Conservation (phyloP, 2,113 vertebrate genomes). For the Asarcornis scutulata region DNA sequence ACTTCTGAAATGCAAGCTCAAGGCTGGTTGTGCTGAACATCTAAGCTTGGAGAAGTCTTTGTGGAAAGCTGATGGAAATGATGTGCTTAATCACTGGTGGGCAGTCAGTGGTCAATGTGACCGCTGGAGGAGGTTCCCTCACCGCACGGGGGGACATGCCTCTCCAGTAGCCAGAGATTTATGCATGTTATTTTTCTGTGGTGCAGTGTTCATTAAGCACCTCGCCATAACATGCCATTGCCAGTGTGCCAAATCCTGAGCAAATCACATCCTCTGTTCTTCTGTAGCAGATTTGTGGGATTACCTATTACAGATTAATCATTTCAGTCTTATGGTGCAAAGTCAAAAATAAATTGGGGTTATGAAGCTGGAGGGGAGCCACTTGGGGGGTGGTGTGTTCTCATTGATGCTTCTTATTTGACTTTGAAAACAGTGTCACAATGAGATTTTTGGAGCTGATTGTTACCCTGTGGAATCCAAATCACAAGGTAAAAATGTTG, state of each 20-base stretch:
- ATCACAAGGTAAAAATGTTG: constrained; percentile 42
- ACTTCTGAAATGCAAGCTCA: not conserved
- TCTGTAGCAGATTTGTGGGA: constrained; percentile 22
- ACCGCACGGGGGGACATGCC: rapidly evolving
- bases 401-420: constrained; percentile 39
- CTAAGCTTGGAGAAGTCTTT: not conserved
- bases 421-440: constrained; percentile 64
- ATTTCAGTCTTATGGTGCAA: constrained; percentile 36
- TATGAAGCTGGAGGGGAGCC: constrained; percentile 40
- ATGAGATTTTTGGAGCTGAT: constrained; percentile 53
- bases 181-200: not conserved
- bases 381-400: constrained; percentile 23
- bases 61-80: not conserved
- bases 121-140: not conserved
- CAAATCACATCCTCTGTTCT: constrained; percentile 38
- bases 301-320: constrained; percentile 57
- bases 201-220: not conserved
- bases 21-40: not conserved
- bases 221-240: not conserved
- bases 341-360: constrained; percentile 69
- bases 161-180: not conserved
- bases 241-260: constrained; percentile 43
- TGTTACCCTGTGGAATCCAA: constrained; percentile 46
- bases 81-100: not conserved
- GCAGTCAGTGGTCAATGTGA: not conserved